Base-by-base conservation (phyloP, 2,888 invertebrate species). In the Chrysotoxum bicinctum region DNA sequence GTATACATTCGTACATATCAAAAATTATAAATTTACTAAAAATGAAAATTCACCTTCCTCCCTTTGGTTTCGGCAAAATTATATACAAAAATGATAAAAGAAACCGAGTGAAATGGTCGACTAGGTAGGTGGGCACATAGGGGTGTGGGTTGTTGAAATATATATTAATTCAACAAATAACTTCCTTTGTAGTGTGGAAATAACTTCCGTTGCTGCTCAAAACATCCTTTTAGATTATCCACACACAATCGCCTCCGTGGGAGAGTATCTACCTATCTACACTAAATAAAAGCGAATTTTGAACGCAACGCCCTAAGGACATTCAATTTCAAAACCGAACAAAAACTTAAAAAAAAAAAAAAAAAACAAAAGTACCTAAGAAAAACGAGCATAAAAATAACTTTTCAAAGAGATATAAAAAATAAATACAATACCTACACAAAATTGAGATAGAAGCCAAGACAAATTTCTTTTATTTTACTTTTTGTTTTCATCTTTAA, bases 141-240 rank as follows among this genome's bases (percentile, higher is more conserved):
- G 50, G 19, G 19, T 14, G 23, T 40, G 35, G 12, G 64, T 69
- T 78, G 48, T 35, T 64, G 60, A 70, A 66, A 80, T 56, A 81
- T 56, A 81, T 73, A 78, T 73, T 83, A 78, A 77, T 83, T 78
- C 82, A 76, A 81, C 80, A 85, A 85, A 85, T 81, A 81, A 81
- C 85, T 81, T 85, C 85, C 85, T 85, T 85, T 85, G 84, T 84
- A 84, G 75, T 84, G 84, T 84, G 85, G 81, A 80, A 79, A 68
- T 76, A 81, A 85, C 76, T 81, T 85, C 85, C 85, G 85, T 64
- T 81, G 81, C 80, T 69, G 85, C 85, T 85, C 73, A 81, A 85
- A 85, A 80, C 85, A 85, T 85, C 85, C 85, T 85, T 77, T 85
- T 80, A 76, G 85, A 85, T 85, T 85, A 85, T 85, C 80, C 74